Conservation (phyloP, 2,797 vertebrate species). For the Hippocampus kuda region DNA sequence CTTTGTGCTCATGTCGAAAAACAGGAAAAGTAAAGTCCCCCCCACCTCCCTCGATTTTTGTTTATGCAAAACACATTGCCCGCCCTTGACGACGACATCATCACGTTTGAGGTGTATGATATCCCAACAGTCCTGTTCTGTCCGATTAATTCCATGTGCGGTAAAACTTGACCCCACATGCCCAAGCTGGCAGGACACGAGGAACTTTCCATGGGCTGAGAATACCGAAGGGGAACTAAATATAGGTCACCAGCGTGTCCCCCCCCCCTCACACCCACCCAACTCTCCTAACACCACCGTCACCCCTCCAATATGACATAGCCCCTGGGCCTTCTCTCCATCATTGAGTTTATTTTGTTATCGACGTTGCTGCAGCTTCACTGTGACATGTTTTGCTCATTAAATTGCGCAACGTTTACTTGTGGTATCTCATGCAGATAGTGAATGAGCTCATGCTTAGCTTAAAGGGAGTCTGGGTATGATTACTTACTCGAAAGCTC, state of each 20-base stretch:
- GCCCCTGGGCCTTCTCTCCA: not conserved
- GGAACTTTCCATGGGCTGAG: constrained; percentile 52
- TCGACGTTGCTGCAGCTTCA: constrained; percentile 3
- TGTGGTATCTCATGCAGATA: constrained; percentile 5
- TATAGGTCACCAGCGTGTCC: constrained; percentile 41
- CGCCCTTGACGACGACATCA: not conserved
- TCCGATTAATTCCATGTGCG: constrained; percentile 33
- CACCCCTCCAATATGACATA: not conserved
- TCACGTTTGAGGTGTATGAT: constrained; percentile 2
- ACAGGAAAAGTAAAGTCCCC: not conserved
- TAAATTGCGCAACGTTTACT: not conserved
- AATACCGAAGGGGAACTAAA: constrained; percentile 29
- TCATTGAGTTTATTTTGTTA: constrained; percentile 1
- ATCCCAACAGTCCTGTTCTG: not conserved
- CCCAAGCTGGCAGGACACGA: constrained; percentile 46
- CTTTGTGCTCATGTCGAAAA: not conserved
- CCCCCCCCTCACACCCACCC: not conserved
- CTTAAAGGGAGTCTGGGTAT: constrained; percentile 3
- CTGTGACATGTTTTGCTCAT: constrained; percentile 5
- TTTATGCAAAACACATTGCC: not conserved
- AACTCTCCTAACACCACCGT: not conserved
- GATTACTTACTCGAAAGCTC: constrained; percentile 3
- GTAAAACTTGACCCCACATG: constrained; percentile 44
- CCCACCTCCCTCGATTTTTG: not conserved
- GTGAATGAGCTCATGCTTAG: constrained; percentile 13